Base-by-base conservation (phyloP, 1,140 invertebrate species). In the Euura lappo region DNA sequence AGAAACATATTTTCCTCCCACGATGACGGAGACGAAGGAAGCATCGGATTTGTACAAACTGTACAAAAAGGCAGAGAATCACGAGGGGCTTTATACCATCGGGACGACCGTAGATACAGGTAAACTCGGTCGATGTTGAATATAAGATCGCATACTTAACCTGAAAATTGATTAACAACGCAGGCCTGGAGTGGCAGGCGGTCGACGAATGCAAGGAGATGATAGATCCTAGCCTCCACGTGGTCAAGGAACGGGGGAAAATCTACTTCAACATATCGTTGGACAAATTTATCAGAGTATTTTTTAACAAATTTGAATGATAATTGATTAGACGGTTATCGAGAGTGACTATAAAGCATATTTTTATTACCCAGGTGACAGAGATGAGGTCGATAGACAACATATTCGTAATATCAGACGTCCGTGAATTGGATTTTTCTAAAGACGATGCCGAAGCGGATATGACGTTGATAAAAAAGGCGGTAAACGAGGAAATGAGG, bases 151-250 rank as follows among this genome's bases (percentile, higher is more conserved):
- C 6, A 42, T 45, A 45, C 28, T 1, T 42, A 13, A 46, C 51
- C 5, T 13, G 4, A 13, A 46, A 13, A 44, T 65, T 47, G 2
- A 71, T 28, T 28, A 28, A 28, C 28, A 28, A 28, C 60, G 87
- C 89, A 75, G 91, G 91, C 46, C 89, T 91, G 75, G 91, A 92
- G 79, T 77, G 77, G 76, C 78, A 88, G 64, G 90, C 90, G 4
- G 78, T 84, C 6, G 89, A 90, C 51, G 91, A 92, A 81, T 89
- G 88, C 70, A 81, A 76, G 74, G 87, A 91, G 81, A 89, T 87
- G 77, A 82, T 91, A 72, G 75, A 80, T 11, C 75, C 80, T 72
- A 75, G 79, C 71, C 74, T 81, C 43, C 65, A 71, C 8, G 68
- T 81, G 8, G 75, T 83, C 47, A 79, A 82, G 44, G 77, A 83